Percentiles rank a stretch among this genome's conserved stretches.
phyloP scores from a whole-genome alignment of 2,888 invertebrate genomes.

The Cataglyphis altisquamis region DNA sequence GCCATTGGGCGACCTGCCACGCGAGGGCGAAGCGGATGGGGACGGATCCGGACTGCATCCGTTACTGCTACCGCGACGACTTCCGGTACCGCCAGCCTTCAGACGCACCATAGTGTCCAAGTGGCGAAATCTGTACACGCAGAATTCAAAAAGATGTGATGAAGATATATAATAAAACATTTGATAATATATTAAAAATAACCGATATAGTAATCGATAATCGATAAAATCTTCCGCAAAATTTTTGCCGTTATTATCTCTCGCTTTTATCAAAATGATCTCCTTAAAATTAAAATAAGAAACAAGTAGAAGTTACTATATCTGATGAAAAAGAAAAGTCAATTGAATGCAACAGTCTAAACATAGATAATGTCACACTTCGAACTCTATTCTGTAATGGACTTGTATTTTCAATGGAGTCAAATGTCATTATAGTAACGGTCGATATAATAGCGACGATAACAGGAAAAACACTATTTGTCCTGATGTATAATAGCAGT shows the following conservation, averaged over 20 bases:
- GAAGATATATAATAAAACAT: not conserved
- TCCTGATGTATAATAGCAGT: slow-evolving; percentile 24
- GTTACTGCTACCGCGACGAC: slow-evolving; percentile 88
- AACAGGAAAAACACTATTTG: slow-evolving; percentile 38
- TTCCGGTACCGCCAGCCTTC: slow-evolving; percentile 87
- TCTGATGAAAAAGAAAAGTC: not conserved
- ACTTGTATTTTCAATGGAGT: slow-evolving; percentile 27
- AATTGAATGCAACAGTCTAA: not conserved
- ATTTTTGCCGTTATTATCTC: not conserved
- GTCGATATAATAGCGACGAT: slow-evolving; percentile 24
- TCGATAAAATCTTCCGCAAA: not conserved
- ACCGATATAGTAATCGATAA: not conserved
- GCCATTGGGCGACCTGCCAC: slow-evolving; percentile 83
- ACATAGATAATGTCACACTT: not conserved
- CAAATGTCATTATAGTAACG: slow-evolving; percentile 28
- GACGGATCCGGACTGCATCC: slow-evolving; percentile 91
- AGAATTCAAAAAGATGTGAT: slow-evolving; percentile 1
- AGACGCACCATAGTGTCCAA: slow-evolving; percentile 94
- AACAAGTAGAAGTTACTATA: not conserved
- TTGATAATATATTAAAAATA: not conserved
- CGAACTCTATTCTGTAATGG: slow-evolving; percentile 17
- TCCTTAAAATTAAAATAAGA: not conserved
- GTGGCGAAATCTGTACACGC: slow-evolving; percentile 91
- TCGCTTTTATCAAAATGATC: not conserved
- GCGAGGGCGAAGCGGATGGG: slow-evolving; percentile 86